Conservation (phyloP, 2,113 vertebrate genomes). For the Nesoenas mayeri region DNA sequence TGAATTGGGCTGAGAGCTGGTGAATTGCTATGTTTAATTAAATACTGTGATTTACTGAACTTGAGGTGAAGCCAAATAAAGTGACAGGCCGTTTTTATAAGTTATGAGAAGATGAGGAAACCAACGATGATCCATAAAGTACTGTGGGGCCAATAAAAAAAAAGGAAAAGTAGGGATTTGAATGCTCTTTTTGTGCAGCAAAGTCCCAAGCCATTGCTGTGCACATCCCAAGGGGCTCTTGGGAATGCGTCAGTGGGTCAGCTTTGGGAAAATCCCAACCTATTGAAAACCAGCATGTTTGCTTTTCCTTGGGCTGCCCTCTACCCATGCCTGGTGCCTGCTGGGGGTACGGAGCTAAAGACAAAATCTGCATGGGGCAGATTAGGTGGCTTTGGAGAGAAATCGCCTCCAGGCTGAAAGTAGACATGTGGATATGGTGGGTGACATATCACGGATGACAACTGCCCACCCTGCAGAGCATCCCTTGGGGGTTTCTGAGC, state of each 20-base stretch:
- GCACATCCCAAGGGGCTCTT: not conserved
- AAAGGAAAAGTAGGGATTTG: not conserved
- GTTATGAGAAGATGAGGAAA: not conserved
- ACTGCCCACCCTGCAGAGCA: not conserved
- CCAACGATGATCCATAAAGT: not conserved
- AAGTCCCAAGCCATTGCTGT: not conserved
- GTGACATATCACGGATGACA: accelerated
- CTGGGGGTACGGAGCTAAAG: accelerated
- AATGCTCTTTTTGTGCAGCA: not conserved
- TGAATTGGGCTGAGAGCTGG: not conserved
- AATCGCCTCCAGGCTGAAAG: not conserved
- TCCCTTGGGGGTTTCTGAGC: not conserved
- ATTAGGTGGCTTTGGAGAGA: not conserved
- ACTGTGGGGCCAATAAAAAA: not conserved
- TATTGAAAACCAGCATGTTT: too few relatives aligned
- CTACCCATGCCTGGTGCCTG: accelerated
- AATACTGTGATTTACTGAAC: not conserved
- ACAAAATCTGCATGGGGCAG: too few relatives aligned
- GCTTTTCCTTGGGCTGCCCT: too few relatives aligned
- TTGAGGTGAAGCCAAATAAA: not conserved
- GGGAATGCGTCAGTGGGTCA: not conserved
- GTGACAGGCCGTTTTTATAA: not conserved
- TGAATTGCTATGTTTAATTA: not conserved
- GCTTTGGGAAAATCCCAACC: not conserved
- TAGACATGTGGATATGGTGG: accelerated